Percentiles rank a stretch among this genome's conserved stretches.
Evolutionary conservation across 2,797 vertebrate species (phyloP).

Genomic region (Eulemur mongoz): DNA sequence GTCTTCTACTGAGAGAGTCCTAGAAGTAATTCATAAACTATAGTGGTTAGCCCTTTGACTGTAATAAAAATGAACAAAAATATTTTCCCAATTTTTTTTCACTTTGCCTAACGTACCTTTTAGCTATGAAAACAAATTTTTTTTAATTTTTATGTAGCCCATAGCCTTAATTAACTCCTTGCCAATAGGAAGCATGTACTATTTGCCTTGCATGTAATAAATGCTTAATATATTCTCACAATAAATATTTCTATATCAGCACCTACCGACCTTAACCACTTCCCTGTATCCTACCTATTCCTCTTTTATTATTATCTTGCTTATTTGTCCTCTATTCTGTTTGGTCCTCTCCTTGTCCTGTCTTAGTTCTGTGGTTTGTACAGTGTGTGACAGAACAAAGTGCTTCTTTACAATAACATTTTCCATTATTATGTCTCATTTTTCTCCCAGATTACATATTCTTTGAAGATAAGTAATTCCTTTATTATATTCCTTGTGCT

Average conservation of each 20-base stretch:
- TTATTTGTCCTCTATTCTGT: neutral
- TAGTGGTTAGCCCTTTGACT: neutral
- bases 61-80: neutral
- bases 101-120: neutral
- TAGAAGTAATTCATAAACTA: neutral
- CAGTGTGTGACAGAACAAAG: neutral
- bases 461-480: constrained; percentile 1
- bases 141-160: neutral
- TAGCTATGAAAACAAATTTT: neutral
- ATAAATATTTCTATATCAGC: neutral
- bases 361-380: neutral
- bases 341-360: neutral
- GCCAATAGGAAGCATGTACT: neutral
- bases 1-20: constrained; percentile 18
- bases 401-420: neutral
- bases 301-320: neutral
- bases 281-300: neutral
- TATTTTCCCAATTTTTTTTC: neutral
- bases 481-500: neutral
- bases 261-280: neutral
- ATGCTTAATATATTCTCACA: neutral
- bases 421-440: neutral
- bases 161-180: neutral
- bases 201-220: neutral
- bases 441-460: neutral